A percentile compares a stretch with the other conserved stretches of the same genome.
These are phyloP conservation scores for Drosophila kohkoa DNA, from an alignment of 1,140 invertebrate species.

Conservation along the genomic window DNA sequence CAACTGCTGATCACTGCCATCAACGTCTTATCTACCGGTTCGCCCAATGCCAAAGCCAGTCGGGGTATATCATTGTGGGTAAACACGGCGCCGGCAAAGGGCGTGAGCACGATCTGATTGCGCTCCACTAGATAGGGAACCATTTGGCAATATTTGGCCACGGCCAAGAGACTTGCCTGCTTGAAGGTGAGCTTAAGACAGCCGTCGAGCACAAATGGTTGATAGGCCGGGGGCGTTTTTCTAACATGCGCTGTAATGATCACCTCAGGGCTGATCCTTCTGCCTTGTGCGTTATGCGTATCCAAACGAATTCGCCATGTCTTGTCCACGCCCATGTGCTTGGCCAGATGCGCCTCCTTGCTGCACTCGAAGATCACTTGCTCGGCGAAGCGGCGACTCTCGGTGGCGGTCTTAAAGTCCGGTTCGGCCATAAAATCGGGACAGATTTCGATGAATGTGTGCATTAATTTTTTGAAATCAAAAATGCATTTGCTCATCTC, in stretches of 20 bases:
- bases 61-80: conserved; percentile 41
- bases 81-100: conserved; percentile 60
- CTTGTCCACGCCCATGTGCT: conserved; percentile 29
- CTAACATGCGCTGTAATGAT: conserved; percentile 35
- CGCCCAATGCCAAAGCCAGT: conserved; percentile 41
- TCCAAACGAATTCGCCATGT: conserved; percentile 45
- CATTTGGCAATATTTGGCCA: conserved; percentile 64
- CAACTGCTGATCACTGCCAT: conserved; percentile 66
- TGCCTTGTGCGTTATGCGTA: not conserved
- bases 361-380: conserved; percentile 57
- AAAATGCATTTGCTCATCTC: conserved; percentile 43
- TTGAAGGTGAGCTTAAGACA: conserved; percentile 58
- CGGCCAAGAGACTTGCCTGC: conserved; percentile 66
- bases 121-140: conserved; percentile 53
- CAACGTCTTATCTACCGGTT: conserved; percentile 33
- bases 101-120: conserved; percentile 58
- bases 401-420: conserved; percentile 38
- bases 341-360: conserved; percentile 57
- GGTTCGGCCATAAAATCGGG: conserved; percentile 54
- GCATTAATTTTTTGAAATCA: conserved; percentile 51
- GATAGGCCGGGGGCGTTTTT: conserved; percentile 29
- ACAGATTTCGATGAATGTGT: conserved; percentile 55
- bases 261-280: conserved; percentile 10
- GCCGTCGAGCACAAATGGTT: conserved; percentile 44
- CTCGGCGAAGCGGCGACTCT: conserved; percentile 61